These are phyloP conservation scores for Lamprotornis superbus DNA, from an alignment of 2,113 vertebrate species.

Conservation along the genomic window DNA sequence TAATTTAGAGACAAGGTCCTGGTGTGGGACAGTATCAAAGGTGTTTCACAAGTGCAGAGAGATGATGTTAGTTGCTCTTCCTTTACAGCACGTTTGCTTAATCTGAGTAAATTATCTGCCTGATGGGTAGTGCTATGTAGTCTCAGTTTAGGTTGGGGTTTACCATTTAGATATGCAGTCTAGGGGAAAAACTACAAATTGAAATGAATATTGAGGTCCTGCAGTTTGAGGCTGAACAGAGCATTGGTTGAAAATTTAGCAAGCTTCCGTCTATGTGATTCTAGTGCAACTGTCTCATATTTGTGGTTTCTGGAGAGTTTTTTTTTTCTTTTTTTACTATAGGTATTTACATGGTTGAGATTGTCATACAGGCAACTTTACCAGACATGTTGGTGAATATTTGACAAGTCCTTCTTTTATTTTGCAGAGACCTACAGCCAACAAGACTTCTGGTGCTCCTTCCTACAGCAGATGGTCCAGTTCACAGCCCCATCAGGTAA, in stretches of 20 bases:
- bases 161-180: background rate
- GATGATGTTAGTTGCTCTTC: background rate
- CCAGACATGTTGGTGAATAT: background rate
- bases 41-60: background rate
- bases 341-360: background rate
- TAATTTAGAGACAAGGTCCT: background rate
- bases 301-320: background rate
- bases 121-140: background rate
- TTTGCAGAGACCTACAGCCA: constrained; percentile 77
- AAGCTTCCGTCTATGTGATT: background rate
- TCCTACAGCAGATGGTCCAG: constrained; percentile 87
- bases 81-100: background rate
- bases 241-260: background rate
- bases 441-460: constrained; percentile 76
- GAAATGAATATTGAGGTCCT: background rate
- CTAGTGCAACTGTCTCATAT: background rate
- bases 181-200: background rate
- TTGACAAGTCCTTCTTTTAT: constrained; percentile 23
- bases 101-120: background rate
- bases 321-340: rapidly evolving
- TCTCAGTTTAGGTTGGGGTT: background rate
- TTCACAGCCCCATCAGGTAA: constrained; percentile 88
- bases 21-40: background rate
- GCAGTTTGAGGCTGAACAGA: background rate
- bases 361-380: background rate